A percentile compares a stretch with the other conserved stretches of the same genome.
phyloP scores from a whole-genome alignment of 2,888 invertebrate species.

The Junonia oenone region DNA sequence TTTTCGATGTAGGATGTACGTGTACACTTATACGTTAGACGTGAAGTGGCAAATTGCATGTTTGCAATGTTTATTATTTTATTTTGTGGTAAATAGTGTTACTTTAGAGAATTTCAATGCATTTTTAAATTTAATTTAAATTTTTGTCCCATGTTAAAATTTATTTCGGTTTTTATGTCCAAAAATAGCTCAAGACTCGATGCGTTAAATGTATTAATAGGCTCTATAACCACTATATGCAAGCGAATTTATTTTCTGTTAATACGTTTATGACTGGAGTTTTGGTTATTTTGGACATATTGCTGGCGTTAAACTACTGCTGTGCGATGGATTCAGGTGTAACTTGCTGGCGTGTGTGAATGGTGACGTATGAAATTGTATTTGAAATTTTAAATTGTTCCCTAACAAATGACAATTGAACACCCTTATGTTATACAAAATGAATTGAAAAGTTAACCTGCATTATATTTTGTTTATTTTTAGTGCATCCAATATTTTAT shows the following conservation, averaged over 20 bases:
- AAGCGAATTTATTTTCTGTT: conserved; percentile 30
- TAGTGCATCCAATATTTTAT: conserved; percentile 21
- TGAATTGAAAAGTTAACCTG: too few species aligned
- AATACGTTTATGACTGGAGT: conserved; percentile 30
- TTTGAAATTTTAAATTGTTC: conserved; percentile 38
- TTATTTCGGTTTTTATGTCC: conserved; percentile 19
- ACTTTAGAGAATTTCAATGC: conserved; percentile 2
- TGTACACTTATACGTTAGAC: conserved; percentile 35
- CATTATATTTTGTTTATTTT: conserved; percentile 20
- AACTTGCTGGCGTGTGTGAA: conserved; percentile 60
- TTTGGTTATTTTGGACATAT: conserved; percentile 33
- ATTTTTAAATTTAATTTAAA: neutral
- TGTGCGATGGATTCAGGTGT: conserved; percentile 39
- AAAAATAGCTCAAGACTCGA: conserved; percentile 28
- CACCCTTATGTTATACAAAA: neutral
- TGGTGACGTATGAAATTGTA: conserved; percentile 63
- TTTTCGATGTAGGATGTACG: conserved; percentile 56
- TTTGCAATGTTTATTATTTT: conserved; percentile 19
- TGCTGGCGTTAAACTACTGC: conserved; percentile 52
- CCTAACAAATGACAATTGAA: conserved; percentile 21
- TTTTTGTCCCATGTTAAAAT: neutral
- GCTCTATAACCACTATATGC: conserved; percentile 14
- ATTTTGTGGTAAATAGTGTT: conserved; percentile 31
- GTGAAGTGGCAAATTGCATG: conserved; percentile 33
- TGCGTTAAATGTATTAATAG: conserved; percentile 28